These are phyloP conservation scores for Ahaetulla prasina DNA, from an alignment of 2,113 vertebrate species.

Conservation along the genomic window DNA sequence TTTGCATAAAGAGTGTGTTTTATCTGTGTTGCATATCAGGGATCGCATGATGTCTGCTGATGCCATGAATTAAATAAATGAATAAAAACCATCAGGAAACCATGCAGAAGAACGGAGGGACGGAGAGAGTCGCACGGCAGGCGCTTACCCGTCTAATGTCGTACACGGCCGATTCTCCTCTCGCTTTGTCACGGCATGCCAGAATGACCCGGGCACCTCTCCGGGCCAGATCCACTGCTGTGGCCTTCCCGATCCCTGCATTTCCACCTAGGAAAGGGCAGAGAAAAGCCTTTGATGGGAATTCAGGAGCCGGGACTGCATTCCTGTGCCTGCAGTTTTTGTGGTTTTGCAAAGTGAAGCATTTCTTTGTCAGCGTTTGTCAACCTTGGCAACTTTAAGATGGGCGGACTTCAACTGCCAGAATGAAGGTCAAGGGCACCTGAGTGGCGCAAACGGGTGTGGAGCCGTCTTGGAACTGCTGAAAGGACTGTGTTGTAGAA, in stretches of 20 bases:
- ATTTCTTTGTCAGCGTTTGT: too few species aligned
- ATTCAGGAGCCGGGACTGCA: fast-evolving
- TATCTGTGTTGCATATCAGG: too few species aligned
- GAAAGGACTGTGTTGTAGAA: too few species aligned
- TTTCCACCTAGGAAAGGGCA: conserved; percentile 73
- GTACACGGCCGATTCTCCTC: conserved; percentile 77
- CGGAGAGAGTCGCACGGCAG: fast-evolving
- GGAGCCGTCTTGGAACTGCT: too few species aligned
- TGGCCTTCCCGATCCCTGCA: conserved; percentile 83
- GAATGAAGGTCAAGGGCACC: too few species aligned
- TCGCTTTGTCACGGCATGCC: conserved; percentile 75
- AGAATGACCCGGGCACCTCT: conserved; percentile 86
- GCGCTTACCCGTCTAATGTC: conserved; percentile 81
- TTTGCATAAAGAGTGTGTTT: too few species aligned
- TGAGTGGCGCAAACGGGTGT: too few species aligned
- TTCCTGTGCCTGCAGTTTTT: background rate
- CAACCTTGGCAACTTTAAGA: too few species aligned
- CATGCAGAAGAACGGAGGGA: too few species aligned
- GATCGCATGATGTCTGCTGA: too few species aligned
- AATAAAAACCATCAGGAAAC: background rate
- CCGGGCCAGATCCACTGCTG: conserved; percentile 82
- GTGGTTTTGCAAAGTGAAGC: fast-evolving
- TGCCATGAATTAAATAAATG: background rate
- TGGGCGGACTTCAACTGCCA: too few species aligned
- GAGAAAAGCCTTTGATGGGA: too few species aligned